Conservation (phyloP, 2,113 vertebrate species). For the Cryptoleucopteryx plumbea region DNA sequence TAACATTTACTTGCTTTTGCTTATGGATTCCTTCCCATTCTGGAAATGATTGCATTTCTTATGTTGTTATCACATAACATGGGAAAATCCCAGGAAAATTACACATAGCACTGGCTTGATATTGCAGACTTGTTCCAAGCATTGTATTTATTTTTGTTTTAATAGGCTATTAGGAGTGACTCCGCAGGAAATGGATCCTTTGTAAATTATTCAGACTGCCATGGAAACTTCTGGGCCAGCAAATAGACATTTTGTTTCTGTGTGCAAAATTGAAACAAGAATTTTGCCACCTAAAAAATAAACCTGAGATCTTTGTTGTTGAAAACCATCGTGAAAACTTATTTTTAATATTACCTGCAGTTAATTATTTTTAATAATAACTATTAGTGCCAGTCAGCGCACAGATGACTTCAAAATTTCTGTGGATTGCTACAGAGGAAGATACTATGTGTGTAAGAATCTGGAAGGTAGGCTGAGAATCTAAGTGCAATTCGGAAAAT, state of each 20-base stretch:
- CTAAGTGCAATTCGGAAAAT: background rate
- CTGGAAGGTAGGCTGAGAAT: background rate
- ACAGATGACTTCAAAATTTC: background rate
- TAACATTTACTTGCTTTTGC: background rate
- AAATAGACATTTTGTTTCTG: background rate
- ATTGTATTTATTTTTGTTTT: background rate
- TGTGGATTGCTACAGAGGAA: background rate
- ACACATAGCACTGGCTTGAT: background rate
- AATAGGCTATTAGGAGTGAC: background rate
- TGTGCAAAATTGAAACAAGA: background rate
- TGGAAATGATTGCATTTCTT: background rate
- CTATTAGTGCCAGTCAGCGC: background rate
- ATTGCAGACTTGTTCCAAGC: background rate
- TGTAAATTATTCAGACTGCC: background rate
- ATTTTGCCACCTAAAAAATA: background rate
- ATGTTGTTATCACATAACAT: background rate
- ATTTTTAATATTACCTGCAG: background rate
- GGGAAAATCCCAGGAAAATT: background rate
- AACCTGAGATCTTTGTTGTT: background rate
- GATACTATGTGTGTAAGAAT: background rate
- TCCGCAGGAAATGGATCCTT: background rate
- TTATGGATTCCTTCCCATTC: background rate
- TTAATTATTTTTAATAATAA: background rate
- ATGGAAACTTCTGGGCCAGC: background rate
- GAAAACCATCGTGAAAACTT: background rate